These are phyloP conservation scores for Thereva nobilitata DNA, from an alignment of 2,888 invertebrate species.

Conservation along the genomic window DNA sequence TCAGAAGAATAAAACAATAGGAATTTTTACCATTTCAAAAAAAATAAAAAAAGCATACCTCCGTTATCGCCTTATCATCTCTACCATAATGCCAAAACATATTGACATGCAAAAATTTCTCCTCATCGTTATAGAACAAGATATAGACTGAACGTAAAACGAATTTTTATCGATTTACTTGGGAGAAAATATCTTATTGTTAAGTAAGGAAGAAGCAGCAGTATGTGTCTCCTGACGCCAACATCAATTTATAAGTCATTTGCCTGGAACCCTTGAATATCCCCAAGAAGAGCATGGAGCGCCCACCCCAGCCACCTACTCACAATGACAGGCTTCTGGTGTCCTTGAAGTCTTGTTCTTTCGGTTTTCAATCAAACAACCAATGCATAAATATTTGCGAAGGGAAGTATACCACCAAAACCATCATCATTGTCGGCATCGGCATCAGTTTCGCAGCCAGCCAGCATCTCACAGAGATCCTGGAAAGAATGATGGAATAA, in stretches of 20 bases:
- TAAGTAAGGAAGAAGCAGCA: background rate
- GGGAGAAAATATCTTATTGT: background rate
- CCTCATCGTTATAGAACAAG: background rate
- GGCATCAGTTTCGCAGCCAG: background rate
- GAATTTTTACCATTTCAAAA: background rate
- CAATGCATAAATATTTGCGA: slow-evolving; percentile 37
- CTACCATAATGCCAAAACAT: background rate
- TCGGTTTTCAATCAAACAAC: slow-evolving; percentile 31
- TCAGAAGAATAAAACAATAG: background rate
- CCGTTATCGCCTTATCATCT: background rate
- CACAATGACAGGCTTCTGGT: slow-evolving; percentile 7
- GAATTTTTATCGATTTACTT: slow-evolving; percentile 22
- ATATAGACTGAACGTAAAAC: slow-evolving; percentile 2
- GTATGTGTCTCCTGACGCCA: background rate
- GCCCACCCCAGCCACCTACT: background rate
- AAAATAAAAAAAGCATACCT: background rate
- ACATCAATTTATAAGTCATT: too few species aligned
- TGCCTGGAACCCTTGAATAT: background rate
- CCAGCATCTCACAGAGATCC: background rate
- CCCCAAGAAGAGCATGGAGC: background rate
- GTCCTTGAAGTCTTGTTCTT: slow-evolving; percentile 28
- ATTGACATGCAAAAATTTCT: slow-evolving; percentile 2
- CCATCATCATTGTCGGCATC: background rate
- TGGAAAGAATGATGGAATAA: slow-evolving; percentile 1
- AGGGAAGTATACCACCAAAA: slow-evolving; percentile 1